Conservation (phyloP, 2,113 vertebrate species). For the Gallinago undulata region DNA sequence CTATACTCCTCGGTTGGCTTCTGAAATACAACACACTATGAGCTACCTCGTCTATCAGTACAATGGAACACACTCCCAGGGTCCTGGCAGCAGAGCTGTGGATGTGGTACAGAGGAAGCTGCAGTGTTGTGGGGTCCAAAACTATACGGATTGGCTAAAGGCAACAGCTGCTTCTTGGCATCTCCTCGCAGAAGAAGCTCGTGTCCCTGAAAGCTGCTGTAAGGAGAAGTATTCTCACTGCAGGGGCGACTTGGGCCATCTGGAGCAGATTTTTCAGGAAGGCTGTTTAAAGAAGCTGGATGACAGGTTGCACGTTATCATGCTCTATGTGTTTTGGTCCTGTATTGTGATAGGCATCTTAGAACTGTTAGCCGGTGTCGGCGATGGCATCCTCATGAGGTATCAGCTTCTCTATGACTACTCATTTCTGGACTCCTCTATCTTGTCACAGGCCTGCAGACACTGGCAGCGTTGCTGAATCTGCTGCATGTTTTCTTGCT, state of each 20-base stretch:
- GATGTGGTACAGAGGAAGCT: conserved; percentile 17
- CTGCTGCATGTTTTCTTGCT: rapidly evolving
- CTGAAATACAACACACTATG: background rate
- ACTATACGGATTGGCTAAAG: conserved; percentile 29
- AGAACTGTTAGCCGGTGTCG: conserved; percentile 8
- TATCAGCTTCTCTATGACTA: background rate
- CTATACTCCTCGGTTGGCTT: background rate
- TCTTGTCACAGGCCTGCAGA: background rate
- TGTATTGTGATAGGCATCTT: background rate
- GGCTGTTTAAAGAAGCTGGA: conserved; percentile 33
- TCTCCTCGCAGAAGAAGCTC: background rate
- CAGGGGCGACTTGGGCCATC: background rate
- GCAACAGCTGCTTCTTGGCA: background rate
- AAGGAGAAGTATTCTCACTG: background rate
- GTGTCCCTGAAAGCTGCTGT: conserved; percentile 30
- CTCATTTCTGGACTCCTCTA: background rate
- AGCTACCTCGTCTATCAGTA: background rate
- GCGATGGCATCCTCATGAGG: conserved; percentile 41
- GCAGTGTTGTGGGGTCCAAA: conserved; percentile 22
- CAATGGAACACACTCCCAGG: background rate
- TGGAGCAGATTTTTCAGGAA: conserved; percentile 6
- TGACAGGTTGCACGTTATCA: background rate
- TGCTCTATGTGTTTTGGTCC: background rate
- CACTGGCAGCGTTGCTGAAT: background rate
- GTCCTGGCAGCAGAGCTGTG: background rate